Evolutionary conservation across 2,797 vertebrate genomes (phyloP).

Genomic region (Micrastur ruficollis): DNA sequence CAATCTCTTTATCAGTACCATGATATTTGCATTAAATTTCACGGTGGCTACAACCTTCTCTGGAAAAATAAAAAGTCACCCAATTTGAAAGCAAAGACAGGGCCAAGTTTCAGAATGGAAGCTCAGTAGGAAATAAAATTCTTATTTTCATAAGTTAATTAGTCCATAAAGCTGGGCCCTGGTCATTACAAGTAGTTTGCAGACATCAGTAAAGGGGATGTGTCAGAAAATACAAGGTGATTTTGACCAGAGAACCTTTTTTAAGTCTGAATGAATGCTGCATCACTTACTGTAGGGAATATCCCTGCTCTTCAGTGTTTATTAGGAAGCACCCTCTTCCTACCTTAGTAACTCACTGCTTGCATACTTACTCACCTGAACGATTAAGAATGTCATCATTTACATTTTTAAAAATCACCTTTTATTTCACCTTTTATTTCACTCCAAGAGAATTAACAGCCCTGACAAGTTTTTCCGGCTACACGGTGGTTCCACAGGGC

Average conservation of each 20-base stretch:
- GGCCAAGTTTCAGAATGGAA: not conserved
- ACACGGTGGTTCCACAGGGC: accelerated
- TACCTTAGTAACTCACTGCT: not conserved
- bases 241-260: conserved; percentile 17
- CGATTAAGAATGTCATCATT: not conserved
- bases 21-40: not conserved
- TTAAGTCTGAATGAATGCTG: not conserved
- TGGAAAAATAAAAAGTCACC: not conserved
- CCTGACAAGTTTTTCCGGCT: not conserved
- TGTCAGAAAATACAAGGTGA: not conserved
- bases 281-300: not conserved
- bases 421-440: not conserved
- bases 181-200: not conserved
- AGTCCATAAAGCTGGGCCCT: not conserved
- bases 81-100: not conserved
- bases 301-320: not conserved
- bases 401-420: not conserved
- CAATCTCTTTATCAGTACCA: not conserved
- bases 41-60: not conserved
- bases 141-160: not conserved
- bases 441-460: not conserved
- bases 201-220: not conserved
- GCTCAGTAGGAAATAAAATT: not conserved
- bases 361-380: not conserved
- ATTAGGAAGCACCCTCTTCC: not conserved